Conservation (phyloP, 92 coral and sea anemone species). For the Parazoanthus swiftii region DNA sequence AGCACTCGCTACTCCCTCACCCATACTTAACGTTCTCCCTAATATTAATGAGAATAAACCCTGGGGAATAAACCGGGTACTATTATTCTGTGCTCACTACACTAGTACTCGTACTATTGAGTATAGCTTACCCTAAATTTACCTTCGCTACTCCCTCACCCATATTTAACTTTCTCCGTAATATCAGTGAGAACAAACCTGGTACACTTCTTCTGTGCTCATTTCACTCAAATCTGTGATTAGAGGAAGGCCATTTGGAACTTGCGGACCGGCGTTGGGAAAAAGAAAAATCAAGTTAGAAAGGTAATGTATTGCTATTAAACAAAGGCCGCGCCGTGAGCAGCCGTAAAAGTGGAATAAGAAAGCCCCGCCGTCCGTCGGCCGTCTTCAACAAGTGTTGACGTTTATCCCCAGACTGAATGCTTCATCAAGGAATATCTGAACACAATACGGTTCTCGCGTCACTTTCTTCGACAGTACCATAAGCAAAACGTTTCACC, state of each 20-base stretch:
- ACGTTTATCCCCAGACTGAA: no score
- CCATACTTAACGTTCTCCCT: neutral
- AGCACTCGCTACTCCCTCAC: no score
- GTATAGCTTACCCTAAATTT: no score
- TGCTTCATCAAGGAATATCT: no score
- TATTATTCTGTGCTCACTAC: neutral
- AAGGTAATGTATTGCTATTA: neutral
- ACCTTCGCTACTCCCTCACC: no score
- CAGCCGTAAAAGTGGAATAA: no score
- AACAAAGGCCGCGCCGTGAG: no score
- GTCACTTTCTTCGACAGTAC: no score
- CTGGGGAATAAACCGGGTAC: neutral
- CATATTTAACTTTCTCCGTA: neutral
- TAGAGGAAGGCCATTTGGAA: constrained; percentile 43
- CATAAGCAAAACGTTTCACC: no score
- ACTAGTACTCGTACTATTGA: neutral
- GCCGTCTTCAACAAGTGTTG: no score
- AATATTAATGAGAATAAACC: neutral
- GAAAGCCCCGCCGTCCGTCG: no score
- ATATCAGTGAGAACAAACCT: constrained; percentile 10
- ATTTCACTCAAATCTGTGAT: constrained; percentile 12
- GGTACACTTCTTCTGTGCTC: neutral
- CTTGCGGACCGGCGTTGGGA: neutral
- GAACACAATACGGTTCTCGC: no score
- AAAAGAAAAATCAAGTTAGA: neutral